phyloP scores from a whole-genome alignment of 2,888 invertebrate genomes.

The Calameuta filiformis region DNA sequence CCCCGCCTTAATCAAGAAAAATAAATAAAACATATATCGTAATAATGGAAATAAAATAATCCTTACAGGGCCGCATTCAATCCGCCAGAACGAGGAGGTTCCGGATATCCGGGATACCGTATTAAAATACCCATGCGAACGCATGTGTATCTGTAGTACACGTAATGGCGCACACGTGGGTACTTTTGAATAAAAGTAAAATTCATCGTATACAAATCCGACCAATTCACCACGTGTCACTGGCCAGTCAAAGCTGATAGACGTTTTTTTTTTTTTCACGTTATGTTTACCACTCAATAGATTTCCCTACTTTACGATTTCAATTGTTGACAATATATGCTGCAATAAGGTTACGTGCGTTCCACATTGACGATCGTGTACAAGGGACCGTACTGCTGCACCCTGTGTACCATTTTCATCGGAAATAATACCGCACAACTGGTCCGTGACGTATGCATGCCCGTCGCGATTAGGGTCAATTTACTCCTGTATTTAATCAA shows the following conservation, averaged over 20 bases:
- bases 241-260: conserved; percentile 13
- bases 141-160: conserved; percentile 1
- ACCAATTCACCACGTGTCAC: conserved; percentile 10
- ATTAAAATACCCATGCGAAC: too few relatives aligned
- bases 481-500: conserved; percentile 11
- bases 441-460: conserved; percentile 3
- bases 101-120: background rate
- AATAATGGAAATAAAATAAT: background rate
- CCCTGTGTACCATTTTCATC: too few relatives aligned
- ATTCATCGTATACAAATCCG: conserved; percentile 24
- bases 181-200: background rate
- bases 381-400: too few relatives aligned
- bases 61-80: conserved; percentile 8
- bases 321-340: conserved; percentile 17
- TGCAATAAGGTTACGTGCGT: conserved; percentile 18
- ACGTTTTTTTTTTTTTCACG: conserved; percentile 10
- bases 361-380: too few relatives aligned
- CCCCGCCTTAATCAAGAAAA: background rate
- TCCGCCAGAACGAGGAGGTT: conserved; percentile 16
- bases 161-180: conserved; percentile 2
- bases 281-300: background rate
- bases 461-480: conserved; percentile 34
- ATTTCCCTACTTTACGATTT: too few relatives aligned
- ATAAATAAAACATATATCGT: conserved; percentile 15
- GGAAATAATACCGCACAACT: too few relatives aligned